A percentile compares a stretch with the other conserved stretches of the same genome.
Conservation (phyloP, 2,888 invertebrate species). For the Eurois occulta region DNA sequence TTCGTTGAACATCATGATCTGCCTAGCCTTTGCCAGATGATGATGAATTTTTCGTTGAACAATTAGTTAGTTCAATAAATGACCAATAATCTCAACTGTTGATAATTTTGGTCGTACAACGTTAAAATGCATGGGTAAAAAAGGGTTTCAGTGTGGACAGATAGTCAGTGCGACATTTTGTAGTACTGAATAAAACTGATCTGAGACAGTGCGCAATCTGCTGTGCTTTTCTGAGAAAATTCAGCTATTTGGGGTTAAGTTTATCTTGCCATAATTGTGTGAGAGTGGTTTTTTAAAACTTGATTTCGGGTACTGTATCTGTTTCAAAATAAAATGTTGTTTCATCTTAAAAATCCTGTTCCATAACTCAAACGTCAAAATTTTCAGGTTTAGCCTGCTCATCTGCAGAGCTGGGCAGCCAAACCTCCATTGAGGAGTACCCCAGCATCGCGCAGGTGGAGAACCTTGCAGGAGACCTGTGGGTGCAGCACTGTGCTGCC, state of each 20-base stretch:
- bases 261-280: not conserved
- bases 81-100: not conserved
- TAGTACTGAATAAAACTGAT: not conserved
- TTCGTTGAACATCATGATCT: not conserved
- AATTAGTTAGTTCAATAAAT: not conserved
- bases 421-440: constrained; percentile 34
- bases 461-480: constrained; percentile 19
- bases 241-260: not conserved
- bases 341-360: too few species aligned
- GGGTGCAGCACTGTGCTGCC: constrained; percentile 63
- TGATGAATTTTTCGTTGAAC: not conserved
- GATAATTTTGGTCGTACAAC: not conserved
- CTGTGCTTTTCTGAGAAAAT: not conserved
- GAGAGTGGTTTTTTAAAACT: not conserved
- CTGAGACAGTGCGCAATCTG: not conserved
- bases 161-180: not conserved
- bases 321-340: not conserved
- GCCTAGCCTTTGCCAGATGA: not conserved
- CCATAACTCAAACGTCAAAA: not conserved
- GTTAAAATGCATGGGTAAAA: not conserved
- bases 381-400: constrained; percentile 59
- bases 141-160: not conserved
- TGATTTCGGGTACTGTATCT: not conserved
- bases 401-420: constrained; percentile 47
- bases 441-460: constrained; percentile 65